Evolutionary conservation across 1,140 invertebrate species (phyloP).

Genomic region (Heliconius melpomene): DNA sequence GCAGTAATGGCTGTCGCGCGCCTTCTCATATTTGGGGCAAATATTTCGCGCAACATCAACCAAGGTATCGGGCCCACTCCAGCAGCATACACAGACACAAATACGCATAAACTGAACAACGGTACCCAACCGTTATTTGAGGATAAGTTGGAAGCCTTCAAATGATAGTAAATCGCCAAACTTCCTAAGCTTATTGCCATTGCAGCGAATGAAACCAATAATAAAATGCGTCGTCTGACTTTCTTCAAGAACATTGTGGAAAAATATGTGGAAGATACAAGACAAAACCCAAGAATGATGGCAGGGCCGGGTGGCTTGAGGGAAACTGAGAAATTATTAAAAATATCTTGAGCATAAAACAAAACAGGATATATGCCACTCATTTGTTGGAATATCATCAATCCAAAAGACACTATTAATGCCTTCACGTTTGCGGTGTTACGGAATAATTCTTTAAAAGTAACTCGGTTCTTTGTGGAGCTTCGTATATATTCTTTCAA

Average conservation of each 20-base stretch:
- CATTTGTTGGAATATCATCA: slow-evolving; percentile 92
- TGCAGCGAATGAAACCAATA: slow-evolving; percentile 83
- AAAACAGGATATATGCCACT: slow-evolving; percentile 90
- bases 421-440: slow-evolving; percentile 80
- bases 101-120: slow-evolving; percentile 67
- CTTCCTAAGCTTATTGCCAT: slow-evolving; percentile 84
- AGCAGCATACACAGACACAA: slow-evolving; percentile 71
- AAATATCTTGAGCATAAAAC: slow-evolving; percentile 88
- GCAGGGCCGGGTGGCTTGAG: slow-evolving; percentile 78
- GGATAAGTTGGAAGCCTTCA: slow-evolving; percentile 67
- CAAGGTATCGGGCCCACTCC: slow-evolving; percentile 85
- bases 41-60: slow-evolving; percentile 85
- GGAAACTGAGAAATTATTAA: slow-evolving; percentile 79
- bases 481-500: slow-evolving; percentile 78
- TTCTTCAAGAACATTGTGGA: slow-evolving; percentile 87
- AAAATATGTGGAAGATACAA: slow-evolving; percentile 86
- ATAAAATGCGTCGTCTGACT: slow-evolving; percentile 86
- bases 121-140: slow-evolving; percentile 67
- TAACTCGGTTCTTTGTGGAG: slow-evolving; percentile 65
- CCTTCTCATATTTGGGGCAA: slow-evolving; percentile 85
- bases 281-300: slow-evolving; percentile 86
- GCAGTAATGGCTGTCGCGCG: slow-evolving; percentile 84
- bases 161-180: slow-evolving; percentile 84
- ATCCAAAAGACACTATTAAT: slow-evolving; percentile 79
- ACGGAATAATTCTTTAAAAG: slow-evolving; percentile 71